Conservation (phyloP, 2,113 vertebrate genomes). For the Dromaius novaehollandiae region DNA sequence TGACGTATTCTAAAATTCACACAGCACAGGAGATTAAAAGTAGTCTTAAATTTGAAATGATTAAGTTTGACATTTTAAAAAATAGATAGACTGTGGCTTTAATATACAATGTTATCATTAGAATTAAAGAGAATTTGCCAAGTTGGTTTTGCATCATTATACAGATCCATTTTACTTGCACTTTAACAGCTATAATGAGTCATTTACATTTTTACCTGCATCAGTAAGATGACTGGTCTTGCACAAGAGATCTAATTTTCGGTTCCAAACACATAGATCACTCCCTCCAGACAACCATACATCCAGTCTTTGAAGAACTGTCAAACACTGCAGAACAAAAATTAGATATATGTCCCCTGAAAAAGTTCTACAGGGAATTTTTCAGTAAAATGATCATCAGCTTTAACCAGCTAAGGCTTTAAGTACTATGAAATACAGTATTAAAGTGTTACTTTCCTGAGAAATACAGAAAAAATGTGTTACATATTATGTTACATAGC, state of each 20-base stretch:
- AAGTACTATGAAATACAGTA: neutral
- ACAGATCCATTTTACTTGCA: conserved; percentile 54
- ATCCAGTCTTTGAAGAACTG: conserved; percentile 85
- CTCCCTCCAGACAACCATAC: conserved; percentile 91
- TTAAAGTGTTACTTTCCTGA: neutral
- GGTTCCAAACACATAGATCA: conserved; percentile 92
- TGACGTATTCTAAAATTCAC: conserved; percentile 25
- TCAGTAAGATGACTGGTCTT: conserved; percentile 86
- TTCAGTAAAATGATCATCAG: neutral
- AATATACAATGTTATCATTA: conserved; percentile 55
- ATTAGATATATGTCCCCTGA: conserved; percentile 35
- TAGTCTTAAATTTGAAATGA: conserved; percentile 1
- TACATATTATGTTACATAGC: neutral
- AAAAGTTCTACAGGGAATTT: conserved; percentile 58
- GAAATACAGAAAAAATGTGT: neutral
- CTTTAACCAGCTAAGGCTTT: neutral
- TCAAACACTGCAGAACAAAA: conserved; percentile 85
- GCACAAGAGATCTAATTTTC: conserved; percentile 88
- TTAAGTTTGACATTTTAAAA: conserved; percentile 46
- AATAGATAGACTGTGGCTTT: neutral
- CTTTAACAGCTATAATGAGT: conserved; percentile 52
- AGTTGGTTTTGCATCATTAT: conserved; percentile 57
- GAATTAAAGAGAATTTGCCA: conserved; percentile 55
- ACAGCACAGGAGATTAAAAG: conserved; percentile 1
- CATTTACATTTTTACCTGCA: conserved; percentile 82